These are phyloP conservation scores for Phyllotreta striolata DNA, from an alignment of 2,888 invertebrate genomes.

Conservation along the genomic window DNA sequence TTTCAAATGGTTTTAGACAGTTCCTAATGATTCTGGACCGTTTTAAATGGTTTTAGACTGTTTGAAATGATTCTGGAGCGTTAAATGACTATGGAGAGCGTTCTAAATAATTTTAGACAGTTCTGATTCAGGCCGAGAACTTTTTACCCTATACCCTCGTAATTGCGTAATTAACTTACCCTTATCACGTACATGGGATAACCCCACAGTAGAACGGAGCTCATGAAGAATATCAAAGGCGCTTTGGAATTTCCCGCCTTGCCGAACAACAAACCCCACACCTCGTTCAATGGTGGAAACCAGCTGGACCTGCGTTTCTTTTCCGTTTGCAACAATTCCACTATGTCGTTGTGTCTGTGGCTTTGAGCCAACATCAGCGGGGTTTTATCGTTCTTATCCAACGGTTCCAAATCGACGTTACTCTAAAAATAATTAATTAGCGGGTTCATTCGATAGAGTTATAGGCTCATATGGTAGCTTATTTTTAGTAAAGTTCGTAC, in stretches of 20 bases:
- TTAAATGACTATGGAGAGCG: too few species aligned
- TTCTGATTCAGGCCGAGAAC: too few species aligned
- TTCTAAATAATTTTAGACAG: too few species aligned
- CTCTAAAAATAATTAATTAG: slow-evolving; percentile 64
- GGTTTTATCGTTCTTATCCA: slow-evolving; percentile 92
- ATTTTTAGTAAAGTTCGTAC: too few species aligned
- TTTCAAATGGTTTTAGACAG: too few species aligned
- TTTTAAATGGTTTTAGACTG: too few species aligned
- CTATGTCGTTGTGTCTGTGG: slow-evolving; percentile 85
- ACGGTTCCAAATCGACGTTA: slow-evolving; percentile 84
- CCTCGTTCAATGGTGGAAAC: slow-evolving; percentile 87
- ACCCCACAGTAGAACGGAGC: slow-evolving; percentile 88
- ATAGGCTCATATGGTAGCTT: too few species aligned
- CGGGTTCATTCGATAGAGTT: too few species aligned
- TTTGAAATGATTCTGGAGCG: too few species aligned
- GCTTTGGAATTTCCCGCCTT: slow-evolving; percentile 92
- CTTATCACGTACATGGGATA: slow-evolving; percentile 93
- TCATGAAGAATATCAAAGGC: slow-evolving; percentile 83
- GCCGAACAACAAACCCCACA: slow-evolving; percentile 89
- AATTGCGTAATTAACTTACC: slow-evolving; percentile 62
- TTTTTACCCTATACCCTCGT: too few species aligned
- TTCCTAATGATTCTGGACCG: too few species aligned
- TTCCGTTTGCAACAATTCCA: slow-evolving; percentile 81
- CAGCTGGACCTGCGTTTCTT: slow-evolving; percentile 84
- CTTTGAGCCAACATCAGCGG: slow-evolving; percentile 89